These are phyloP conservation scores for Athripsodes cinereus DNA, from an alignment of 2,888 invertebrate genomes.

Conservation along the genomic window DNA sequence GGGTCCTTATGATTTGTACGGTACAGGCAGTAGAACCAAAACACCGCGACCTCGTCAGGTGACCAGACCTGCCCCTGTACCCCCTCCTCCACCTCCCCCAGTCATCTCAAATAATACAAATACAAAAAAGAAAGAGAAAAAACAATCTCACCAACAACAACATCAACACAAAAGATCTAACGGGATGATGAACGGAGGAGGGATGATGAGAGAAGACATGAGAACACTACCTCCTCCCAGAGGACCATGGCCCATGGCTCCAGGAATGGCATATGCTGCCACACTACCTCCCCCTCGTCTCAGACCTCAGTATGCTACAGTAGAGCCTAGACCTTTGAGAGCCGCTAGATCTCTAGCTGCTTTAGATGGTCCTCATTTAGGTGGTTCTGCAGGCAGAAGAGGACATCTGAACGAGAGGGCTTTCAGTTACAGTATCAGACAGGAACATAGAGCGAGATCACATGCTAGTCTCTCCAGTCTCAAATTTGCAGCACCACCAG, in stretches of 20 bases:
- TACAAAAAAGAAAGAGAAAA: slow-evolving; percentile 51
- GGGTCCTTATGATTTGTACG: slow-evolving; percentile 64
- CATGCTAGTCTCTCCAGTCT: slow-evolving; percentile 88
- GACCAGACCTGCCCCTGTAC: slow-evolving; percentile 70
- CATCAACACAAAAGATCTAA: background rate
- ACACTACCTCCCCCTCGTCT: slow-evolving; percentile 59
- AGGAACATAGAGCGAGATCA: slow-evolving; percentile 87
- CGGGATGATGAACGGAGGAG: background rate
- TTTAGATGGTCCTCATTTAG: slow-evolving; percentile 55
- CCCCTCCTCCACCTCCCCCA: slow-evolving; percentile 73
- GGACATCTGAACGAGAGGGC: slow-evolving; percentile 90
- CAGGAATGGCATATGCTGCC: slow-evolving; percentile 41
- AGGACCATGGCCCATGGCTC: slow-evolving; percentile 34
- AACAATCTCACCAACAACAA: slow-evolving; percentile 39
- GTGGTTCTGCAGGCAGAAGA: slow-evolving; percentile 80
- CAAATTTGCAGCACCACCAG: slow-evolving; percentile 75
- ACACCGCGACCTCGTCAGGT: slow-evolving; percentile 77
- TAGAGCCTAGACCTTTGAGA: slow-evolving; percentile 52
- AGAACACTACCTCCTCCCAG: slow-evolving; percentile 31
- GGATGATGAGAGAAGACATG: slow-evolving; percentile 35
- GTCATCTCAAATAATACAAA: slow-evolving; percentile 61
- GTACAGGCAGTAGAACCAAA: slow-evolving; percentile 51
- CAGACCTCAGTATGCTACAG: slow-evolving; percentile 54
- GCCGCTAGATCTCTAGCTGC: slow-evolving; percentile 65
- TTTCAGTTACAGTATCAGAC: slow-evolving; percentile 89